Evolutionary conservation across 2,113 vertebrate genomes (phyloP).

Genomic region (Forbesichthys papilliferus): DNA sequence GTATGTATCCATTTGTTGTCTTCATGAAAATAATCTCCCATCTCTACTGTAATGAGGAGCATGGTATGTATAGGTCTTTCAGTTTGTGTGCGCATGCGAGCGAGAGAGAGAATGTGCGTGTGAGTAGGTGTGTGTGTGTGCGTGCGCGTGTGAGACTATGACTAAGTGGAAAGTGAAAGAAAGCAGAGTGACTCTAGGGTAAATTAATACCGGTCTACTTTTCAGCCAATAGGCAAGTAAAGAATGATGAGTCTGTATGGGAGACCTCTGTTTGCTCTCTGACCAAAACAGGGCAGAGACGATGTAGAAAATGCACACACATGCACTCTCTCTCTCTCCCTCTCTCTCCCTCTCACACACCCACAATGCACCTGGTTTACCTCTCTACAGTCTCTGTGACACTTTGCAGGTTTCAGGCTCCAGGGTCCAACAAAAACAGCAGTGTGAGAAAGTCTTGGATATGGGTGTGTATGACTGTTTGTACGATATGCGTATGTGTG

Average conservation of each 20-base stretch:
- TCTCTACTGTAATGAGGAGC: no score
- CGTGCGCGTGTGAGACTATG: neutral
- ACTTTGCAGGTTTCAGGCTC: slow-evolving; percentile 61
- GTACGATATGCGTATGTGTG: slow-evolving; percentile 1
- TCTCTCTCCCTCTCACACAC: slow-evolving; percentile 10
- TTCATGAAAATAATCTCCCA: no score
- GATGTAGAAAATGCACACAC: slow-evolving; percentile 34
- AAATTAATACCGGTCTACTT: slow-evolving; percentile 39
- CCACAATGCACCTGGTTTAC: slow-evolving; percentile 65
- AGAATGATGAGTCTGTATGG: slow-evolving; percentile 36
- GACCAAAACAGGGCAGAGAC: slow-evolving; percentile 36
- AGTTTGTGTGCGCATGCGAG: neutral
- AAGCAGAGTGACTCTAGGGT: slow-evolving; percentile 41
- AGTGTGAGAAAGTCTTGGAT: slow-evolving; percentile 20
- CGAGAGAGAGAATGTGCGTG: neutral
- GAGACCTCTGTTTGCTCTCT: slow-evolving; percentile 31
- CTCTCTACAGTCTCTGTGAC: slow-evolving; percentile 39
- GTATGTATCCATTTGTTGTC: no score
- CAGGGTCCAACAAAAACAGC: slow-evolving; percentile 65
- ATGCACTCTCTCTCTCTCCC: slow-evolving; percentile 3
- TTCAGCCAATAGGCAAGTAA: slow-evolving; percentile 26
- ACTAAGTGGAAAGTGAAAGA: slow-evolving; percentile 30
- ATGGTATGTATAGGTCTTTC: neutral
- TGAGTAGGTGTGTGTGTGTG: neutral
- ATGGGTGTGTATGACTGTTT: neutral